Conservation (phyloP, 2,113 vertebrate genomes). For the Ellobius talpinus region DNA sequence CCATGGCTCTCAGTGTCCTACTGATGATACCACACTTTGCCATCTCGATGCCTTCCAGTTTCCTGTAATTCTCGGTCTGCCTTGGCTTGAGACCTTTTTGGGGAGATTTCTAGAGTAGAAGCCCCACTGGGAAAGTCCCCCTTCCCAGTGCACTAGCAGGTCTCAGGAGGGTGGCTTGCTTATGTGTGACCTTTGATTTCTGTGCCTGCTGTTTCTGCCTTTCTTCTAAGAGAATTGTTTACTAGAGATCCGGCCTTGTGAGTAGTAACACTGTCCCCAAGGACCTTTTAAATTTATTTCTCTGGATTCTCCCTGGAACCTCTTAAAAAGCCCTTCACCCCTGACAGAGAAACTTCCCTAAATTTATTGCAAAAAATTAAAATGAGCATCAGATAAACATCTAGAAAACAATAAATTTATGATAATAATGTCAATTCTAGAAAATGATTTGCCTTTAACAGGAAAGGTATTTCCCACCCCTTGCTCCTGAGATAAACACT, state of each 20-base stretch:
- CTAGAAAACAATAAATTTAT: neutral
- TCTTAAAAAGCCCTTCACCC: neutral
- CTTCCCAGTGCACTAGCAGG: neutral
- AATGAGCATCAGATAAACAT: neutral
- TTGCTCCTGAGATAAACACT: neutral
- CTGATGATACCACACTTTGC: neutral
- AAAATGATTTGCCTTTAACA: neutral
- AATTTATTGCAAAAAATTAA: neutral
- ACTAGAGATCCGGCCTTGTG: neutral
- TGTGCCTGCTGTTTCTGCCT: neutral
- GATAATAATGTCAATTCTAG: neutral
- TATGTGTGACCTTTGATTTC: neutral
- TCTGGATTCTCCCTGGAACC: neutral
- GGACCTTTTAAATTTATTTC: conserved; percentile 6
- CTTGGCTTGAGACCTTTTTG: neutral
- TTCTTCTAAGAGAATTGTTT: neutral
- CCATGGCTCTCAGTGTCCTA: neutral
- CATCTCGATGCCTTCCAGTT: neutral
- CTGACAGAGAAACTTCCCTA: conserved; percentile 27
- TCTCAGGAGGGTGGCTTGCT: neutral
- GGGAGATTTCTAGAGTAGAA: neutral
- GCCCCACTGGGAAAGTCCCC: neutral
- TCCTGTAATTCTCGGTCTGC: neutral
- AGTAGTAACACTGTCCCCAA: neutral
- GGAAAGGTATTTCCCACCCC: neutral